Percentiles rank a stretch among this genome's conserved stretches.
Conservation (phyloP, 1,140 invertebrate species). For the Palaemon carinicauda region DNA sequence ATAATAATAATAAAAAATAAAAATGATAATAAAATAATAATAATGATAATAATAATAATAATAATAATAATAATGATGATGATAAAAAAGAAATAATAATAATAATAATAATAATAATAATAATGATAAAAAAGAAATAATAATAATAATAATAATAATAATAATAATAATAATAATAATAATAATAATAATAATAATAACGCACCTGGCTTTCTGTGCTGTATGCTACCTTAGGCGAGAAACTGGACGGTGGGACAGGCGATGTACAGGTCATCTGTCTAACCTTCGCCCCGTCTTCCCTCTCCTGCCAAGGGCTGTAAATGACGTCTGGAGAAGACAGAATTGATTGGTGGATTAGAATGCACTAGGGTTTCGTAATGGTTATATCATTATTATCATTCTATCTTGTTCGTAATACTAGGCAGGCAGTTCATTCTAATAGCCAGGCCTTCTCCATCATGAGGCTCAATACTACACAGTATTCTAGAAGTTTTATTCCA, state of each 20-base stretch:
- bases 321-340: neutral
- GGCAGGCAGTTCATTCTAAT: no score
- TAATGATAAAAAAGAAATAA: neutral
- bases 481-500: neutral
- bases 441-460: no score
- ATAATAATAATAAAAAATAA: no score
- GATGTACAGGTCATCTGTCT: slow-evolving; percentile 16
- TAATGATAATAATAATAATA: no score
- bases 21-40: neutral
- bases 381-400: no score
- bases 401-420: no score
- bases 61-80: no score
- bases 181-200: neutral
- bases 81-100: no score
- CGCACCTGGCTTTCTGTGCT: slow-evolving; percentile 35
- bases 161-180: no score
- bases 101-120: no score
- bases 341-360: neutral
- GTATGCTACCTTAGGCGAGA: slow-evolving; percentile 28
- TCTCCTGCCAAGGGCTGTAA: neutral
- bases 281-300: neutral
- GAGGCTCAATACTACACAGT: no score
- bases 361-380: neutral
- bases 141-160: no score
- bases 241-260: neutral